A percentile compares a stretch with the other conserved stretches of the same genome.
These are phyloP conservation scores for Caenorhabditis latens DNA, from an alignment of 1,140 invertebrate genomes.

Conservation along the genomic window DNA sequence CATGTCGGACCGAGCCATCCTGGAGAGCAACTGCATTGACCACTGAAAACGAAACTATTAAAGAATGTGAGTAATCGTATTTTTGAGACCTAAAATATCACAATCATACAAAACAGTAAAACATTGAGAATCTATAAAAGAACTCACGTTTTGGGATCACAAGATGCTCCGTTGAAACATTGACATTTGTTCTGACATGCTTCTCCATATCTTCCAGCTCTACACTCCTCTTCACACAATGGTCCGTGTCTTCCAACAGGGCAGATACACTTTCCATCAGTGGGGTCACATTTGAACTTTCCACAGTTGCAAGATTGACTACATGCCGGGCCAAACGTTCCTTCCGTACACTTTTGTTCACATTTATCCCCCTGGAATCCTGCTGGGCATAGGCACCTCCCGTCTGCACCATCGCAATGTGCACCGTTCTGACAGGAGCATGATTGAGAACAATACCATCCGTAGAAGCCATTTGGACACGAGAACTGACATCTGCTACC, in stretches of 20 bases:
- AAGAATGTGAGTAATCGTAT: too few relatives aligned
- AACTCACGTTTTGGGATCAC: conserved; percentile 84
- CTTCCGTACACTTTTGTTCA: conserved; percentile 74
- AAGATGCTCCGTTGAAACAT: conserved; percentile 87
- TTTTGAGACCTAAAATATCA: too few relatives aligned
- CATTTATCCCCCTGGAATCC: conserved; percentile 73
- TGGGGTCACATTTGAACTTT: conserved; percentile 79
- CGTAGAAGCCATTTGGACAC: conserved; percentile 79
- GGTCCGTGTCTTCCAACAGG: conserved; percentile 75
- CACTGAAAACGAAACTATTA: too few relatives aligned
- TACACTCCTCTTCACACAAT: conserved; percentile 72
- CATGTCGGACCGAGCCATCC: conserved; percentile 79
- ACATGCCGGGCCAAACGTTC: conserved; percentile 80
- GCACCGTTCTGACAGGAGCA: conserved; percentile 79
- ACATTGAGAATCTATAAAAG: too few relatives aligned
- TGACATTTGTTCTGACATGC: conserved; percentile 86
- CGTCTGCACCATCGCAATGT: conserved; percentile 70
- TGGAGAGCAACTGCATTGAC: conserved; percentile 86
- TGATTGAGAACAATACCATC: conserved; percentile 78
- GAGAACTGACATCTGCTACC: conserved; percentile 76
- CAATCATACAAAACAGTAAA: neutral
- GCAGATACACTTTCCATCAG: conserved; percentile 79
- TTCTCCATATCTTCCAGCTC: conserved; percentile 84
- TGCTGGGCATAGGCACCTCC: conserved; percentile 71
- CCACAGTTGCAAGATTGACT: conserved; percentile 78